These are phyloP conservation scores for Whitmania pigra DNA, from an alignment of 1,140 invertebrate species.

Conservation along the genomic window DNA sequence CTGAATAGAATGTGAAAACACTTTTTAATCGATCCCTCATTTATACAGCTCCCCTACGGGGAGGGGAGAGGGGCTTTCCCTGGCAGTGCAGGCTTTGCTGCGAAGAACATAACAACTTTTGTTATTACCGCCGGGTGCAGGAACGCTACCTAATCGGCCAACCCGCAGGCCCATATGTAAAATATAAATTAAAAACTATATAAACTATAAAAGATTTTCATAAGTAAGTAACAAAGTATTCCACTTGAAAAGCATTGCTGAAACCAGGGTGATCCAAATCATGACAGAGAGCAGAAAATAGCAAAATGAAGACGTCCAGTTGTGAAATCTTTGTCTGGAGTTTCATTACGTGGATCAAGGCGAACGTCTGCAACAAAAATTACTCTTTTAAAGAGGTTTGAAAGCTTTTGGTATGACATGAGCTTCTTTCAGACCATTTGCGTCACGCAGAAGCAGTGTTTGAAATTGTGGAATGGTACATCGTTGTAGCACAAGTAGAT, in stretches of 20 bases:
- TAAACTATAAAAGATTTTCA: no score
- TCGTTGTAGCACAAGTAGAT: conserved; percentile 40
- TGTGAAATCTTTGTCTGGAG: conserved; percentile 57
- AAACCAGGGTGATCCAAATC: conserved; percentile 44
- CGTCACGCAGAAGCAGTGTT: conserved; percentile 75
- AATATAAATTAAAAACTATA: no score
- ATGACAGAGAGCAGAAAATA: conserved; percentile 68
- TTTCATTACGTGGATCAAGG: conserved; percentile 61
- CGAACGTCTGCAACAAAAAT: conserved; percentile 59
- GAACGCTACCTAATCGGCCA: no score
- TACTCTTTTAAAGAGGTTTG: background rate
- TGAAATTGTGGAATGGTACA: conserved; percentile 72
- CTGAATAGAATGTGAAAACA: no score
- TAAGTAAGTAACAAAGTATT: conserved; percentile 9
- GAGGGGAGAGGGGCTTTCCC: no score
- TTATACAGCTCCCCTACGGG: no score
- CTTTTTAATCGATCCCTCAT: no score
- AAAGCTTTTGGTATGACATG: background rate
- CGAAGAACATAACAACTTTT: no score
- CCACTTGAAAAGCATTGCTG: conserved; percentile 54
- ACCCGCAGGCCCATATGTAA: no score
- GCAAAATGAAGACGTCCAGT: conserved; percentile 61
- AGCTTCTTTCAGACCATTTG: conserved; percentile 60
- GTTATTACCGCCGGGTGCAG: no score
- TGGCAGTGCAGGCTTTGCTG: no score